Conservation (phyloP, 30 jellyfish, hydroid and myxozoan species). For the Aurelia aurita region DNA sequence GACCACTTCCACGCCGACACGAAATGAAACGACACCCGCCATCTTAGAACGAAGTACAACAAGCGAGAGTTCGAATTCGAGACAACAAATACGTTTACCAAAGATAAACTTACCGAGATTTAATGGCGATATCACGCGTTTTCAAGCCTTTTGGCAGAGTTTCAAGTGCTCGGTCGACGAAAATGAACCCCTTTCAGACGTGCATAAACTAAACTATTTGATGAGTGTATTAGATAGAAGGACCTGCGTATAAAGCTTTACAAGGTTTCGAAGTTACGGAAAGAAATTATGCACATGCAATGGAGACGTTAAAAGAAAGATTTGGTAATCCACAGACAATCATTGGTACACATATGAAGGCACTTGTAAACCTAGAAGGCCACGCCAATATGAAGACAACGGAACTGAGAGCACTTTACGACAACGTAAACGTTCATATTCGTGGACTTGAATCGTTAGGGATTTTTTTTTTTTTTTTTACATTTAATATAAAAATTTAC, state of each 20-base stretch:
- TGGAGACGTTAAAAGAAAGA: constrained; percentile 21
- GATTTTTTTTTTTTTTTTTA: background rate
- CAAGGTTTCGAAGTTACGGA: constrained; percentile 39
- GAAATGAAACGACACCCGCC: background rate
- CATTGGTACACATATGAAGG: constrained; percentile 53
- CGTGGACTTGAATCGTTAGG: constrained; percentile 71
- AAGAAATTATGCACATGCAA: constrained; percentile 38
- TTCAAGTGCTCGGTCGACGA: constrained; percentile 59
- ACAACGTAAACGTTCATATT: constrained; percentile 44
- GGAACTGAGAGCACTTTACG: constrained; percentile 27
- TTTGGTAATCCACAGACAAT: constrained; percentile 33
- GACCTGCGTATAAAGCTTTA: constrained; percentile 48
- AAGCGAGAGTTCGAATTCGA: background rate
- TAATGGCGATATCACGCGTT: constrained; percentile 44
- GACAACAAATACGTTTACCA: constrained; percentile 39
- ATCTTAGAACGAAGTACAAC: background rate
- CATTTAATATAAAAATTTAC: no score
- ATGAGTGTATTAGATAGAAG: constrained; percentile 25
- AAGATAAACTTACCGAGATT: constrained; percentile 32
- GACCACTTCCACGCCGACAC: background rate
- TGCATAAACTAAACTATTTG: constrained; percentile 56
- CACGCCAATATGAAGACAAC: background rate
- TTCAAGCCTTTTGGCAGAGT: constrained; percentile 29
- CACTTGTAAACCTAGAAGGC: constrained; percentile 15
- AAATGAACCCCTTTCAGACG: constrained; percentile 32